Percentiles rank a stretch among this genome's conserved stretches.
phyloP scores from a whole-genome alignment of 2,113 vertebrate species.

The Xenopus tropicalis region DNA sequence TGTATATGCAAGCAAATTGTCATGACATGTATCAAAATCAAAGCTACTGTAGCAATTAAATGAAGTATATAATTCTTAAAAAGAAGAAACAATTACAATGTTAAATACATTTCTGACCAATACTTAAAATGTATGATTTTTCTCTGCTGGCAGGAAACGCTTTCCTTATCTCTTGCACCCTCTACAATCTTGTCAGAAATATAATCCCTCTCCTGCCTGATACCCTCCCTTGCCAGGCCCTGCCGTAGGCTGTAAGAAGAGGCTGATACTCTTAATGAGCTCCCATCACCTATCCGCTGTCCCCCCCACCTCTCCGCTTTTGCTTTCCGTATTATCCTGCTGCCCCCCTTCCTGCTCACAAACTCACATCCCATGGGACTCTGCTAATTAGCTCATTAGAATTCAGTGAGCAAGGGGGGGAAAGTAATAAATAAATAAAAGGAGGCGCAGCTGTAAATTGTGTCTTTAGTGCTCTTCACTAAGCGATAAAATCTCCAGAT shows the following conservation, averaged over 20 bases:
- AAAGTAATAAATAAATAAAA: conserved; percentile 23
- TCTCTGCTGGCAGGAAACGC: conserved; percentile 12
- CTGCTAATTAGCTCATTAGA: conserved; percentile 39
- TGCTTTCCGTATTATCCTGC: conserved; percentile 9
- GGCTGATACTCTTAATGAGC: conserved; percentile 39
- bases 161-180: conserved; percentile 18
- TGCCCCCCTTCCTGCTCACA: not conserved
- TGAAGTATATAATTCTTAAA: too few relatives aligned
- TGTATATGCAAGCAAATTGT: too few relatives aligned
- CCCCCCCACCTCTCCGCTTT: conserved; percentile 12
- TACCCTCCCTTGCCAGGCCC: conserved; percentile 27
- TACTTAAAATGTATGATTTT: too few relatives aligned
- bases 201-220: conserved; percentile 37
- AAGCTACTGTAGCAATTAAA: too few relatives aligned
- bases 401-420: conserved; percentile 31
- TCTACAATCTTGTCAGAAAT: conserved; percentile 27
- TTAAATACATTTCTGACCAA: too few relatives aligned
- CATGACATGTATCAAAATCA: too few relatives aligned
- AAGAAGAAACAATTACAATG: too few relatives aligned
- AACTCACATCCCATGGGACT: conserved; percentile 25
- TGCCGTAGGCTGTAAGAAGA: conserved; percentile 37
- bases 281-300: not conserved
- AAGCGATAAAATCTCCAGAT: conserved; percentile 42
- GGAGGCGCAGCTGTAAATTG: conserved; percentile 21
- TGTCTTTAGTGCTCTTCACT: conserved; percentile 41